Conservation (phyloP, 2,888 invertebrate species). For the Rhagium mordax region DNA sequence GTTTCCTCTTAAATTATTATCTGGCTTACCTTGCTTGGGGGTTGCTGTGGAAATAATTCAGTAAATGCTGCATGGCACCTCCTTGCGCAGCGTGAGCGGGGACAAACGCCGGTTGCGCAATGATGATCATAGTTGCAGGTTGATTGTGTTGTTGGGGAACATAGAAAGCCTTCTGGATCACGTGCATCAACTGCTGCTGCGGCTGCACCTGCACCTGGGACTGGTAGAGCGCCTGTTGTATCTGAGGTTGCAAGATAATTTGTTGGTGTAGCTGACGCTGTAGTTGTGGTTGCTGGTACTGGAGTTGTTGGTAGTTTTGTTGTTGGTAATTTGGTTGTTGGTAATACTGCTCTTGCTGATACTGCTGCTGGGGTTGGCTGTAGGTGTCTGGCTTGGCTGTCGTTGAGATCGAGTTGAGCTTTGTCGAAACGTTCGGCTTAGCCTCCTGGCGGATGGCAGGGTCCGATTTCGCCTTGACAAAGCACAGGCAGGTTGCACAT, state of each 20-base stretch:
- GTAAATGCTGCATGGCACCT: constrained; percentile 61
- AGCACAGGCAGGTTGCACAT: constrained; percentile 37
- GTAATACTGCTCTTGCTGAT: constrained; percentile 49
- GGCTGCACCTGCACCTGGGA: not conserved
- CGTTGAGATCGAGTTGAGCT: constrained; percentile 39
- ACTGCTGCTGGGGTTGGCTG: constrained; percentile 46
- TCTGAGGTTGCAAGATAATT: constrained; percentile 27
- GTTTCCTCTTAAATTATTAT: no score
- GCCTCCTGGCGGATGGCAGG: constrained; percentile 43
- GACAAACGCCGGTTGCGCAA: constrained; percentile 65
- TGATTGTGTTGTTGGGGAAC: constrained; percentile 54
- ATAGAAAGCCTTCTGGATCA: constrained; percentile 51
- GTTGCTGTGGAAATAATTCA: constrained; percentile 64
- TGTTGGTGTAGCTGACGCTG: constrained; percentile 20
- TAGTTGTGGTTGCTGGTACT: constrained; percentile 38
- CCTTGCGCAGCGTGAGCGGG: constrained; percentile 59
- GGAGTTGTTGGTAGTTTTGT: constrained; percentile 46
- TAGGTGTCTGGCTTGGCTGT: constrained; percentile 49
- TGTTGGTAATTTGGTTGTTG: constrained; percentile 46
- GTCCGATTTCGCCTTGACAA: constrained; percentile 38
- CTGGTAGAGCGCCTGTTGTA: constrained; percentile 39
- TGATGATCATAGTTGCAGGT: constrained; percentile 66
- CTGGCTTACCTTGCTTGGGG: constrained; percentile 57
- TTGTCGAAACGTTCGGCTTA: constrained; percentile 38
- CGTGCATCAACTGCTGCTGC: constrained; percentile 33